Conservation (phyloP, 2,888 invertebrate genomes). For the Volucella inflata region DNA sequence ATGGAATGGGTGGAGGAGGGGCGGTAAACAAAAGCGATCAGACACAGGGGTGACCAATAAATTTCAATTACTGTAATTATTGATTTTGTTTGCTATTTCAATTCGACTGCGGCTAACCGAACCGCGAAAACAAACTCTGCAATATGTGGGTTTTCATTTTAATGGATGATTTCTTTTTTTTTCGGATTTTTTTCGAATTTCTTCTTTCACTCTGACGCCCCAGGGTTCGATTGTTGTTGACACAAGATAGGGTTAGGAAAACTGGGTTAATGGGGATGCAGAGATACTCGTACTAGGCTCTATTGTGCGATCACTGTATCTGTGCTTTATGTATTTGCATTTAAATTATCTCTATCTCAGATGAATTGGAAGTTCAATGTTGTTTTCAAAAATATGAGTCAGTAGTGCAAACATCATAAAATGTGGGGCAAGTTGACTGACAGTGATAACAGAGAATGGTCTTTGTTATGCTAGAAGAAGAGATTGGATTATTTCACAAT, state of each 20-base stretch:
- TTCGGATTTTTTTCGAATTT: no score
- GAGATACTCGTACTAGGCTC: constrained; percentile 18
- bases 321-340: constrained; percentile 35
- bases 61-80: constrained; percentile 58
- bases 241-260: constrained; percentile 41
- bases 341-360: constrained; percentile 55
- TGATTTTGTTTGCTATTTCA: constrained; percentile 63
- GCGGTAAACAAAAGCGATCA: constrained; percentile 15
- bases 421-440: constrained; percentile 31
- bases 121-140: constrained; percentile 38
- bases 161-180: neutral
- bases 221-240: constrained; percentile 15
- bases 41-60: constrained; percentile 41
- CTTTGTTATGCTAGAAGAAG: constrained; percentile 23
- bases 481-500: no score
- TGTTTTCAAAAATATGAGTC: constrained; percentile 62
- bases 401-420: constrained; percentile 59
- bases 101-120: constrained; percentile 54
- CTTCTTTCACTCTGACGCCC: no score
- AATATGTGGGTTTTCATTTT: constrained; percentile 29
- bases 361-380: constrained; percentile 65
- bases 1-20: no score
- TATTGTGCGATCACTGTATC: no score
- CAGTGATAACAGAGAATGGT: constrained; percentile 36
- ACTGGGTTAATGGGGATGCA: constrained; percentile 68